phyloP scores from a whole-genome alignment of 1,140 invertebrate species.

The Matsumurasca onukii region DNA sequence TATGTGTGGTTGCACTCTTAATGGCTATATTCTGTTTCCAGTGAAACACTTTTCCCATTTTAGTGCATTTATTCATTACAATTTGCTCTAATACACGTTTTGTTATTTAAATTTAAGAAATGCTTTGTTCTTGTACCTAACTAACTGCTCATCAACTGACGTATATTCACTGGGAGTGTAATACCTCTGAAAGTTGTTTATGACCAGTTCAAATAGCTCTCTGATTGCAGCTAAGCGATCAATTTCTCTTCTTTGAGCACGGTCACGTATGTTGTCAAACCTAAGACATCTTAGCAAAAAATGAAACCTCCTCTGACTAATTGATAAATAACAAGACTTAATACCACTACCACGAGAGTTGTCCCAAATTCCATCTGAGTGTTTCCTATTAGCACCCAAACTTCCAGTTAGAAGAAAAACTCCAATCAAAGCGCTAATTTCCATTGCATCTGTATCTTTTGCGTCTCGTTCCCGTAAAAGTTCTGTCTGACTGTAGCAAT shows the following conservation, averaged over 20 bases:
- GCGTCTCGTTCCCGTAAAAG: conserved; percentile 33
- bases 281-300: conserved; percentile 44
- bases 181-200: conserved; percentile 38
- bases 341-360: conserved; percentile 43
- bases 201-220: conserved; percentile 43
- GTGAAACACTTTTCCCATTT: too few species aligned
- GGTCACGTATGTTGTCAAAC: conserved; percentile 43
- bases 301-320: conserved; percentile 44
- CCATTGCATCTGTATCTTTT: conserved; percentile 26
- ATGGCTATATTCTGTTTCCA: too few species aligned
- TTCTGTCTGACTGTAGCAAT: conserved; percentile 23
- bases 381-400: conserved; percentile 30
- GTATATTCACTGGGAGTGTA: conserved; percentile 42
- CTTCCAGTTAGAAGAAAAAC: conserved; percentile 34
- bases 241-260: conserved; percentile 41
- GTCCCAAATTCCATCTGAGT: conserved; percentile 42
- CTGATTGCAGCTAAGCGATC: conserved; percentile 46
- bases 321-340: conserved; percentile 43
- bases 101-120: too few species aligned
- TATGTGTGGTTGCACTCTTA: too few species aligned
- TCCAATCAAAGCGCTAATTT: conserved; percentile 37
- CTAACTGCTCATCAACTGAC: conserved; percentile 49
- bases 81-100: too few species aligned
- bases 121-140: conserved; percentile 46
- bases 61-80: too few species aligned